Conservation (phyloP, 2,797 vertebrate species). For the Myotis findleyi region DNA sequence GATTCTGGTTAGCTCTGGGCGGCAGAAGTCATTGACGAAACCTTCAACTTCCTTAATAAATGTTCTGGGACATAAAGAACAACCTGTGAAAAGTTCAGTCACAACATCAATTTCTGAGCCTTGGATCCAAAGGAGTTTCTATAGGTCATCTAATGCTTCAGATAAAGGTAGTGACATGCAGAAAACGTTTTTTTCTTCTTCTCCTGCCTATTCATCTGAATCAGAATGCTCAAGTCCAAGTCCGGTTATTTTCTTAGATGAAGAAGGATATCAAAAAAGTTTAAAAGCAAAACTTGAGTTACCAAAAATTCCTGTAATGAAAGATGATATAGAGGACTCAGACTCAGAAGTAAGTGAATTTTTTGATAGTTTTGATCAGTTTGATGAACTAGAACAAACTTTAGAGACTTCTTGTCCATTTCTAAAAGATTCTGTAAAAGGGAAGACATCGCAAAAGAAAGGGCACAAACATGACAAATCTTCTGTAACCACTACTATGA, state of each 20-base stretch:
- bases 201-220: constrained; percentile 95
- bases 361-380: constrained; percentile 99
- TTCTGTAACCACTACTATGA: constrained; percentile 91
- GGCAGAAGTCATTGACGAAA: constrained; percentile 87
- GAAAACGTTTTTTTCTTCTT: constrained; percentile 87
- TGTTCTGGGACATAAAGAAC: constrained; percentile 85
- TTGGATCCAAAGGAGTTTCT: constrained; percentile 93
- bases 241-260: constrained; percentile 98
- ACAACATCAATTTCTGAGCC: constrained; percentile 88
- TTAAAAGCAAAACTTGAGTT: constrained; percentile 96
- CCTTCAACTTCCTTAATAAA: constrained; percentile 84
- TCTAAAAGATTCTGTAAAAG: constrained; percentile 82
- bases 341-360: constrained; percentile 99
- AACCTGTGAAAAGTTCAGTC: constrained; percentile 90
- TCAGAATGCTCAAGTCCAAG: constrained; percentile 98
- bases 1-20: constrained; percentile 88
- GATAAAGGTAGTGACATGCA: constrained; percentile 80
- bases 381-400: constrained; percentile 94
- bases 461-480: constrained; percentile 84
- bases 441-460: constrained; percentile 86
- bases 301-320: constrained; percentile 95
- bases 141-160: constrained; percentile 88
- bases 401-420: constrained; percentile 86
- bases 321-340: constrained; percentile 96
- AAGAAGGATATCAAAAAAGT: constrained; percentile 98